Percentiles rank a stretch among this genome's conserved stretches.
phyloP scores from a whole-genome alignment of 1,140 invertebrate species.

The Drosophila gunungcola region DNA sequence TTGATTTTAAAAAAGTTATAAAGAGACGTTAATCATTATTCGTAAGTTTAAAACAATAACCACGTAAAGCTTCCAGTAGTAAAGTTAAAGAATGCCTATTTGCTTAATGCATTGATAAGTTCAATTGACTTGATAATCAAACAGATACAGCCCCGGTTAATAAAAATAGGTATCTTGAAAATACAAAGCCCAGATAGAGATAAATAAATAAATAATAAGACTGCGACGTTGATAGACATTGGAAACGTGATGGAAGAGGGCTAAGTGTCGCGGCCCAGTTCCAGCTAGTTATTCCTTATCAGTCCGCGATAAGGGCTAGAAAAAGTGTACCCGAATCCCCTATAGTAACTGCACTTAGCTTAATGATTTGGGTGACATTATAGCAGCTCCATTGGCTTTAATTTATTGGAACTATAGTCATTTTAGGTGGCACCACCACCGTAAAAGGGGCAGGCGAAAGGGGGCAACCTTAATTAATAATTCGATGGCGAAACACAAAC shows the following conservation, averaged over 20 bases:
- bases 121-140: slow-evolving; percentile 2
- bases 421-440: neutral
- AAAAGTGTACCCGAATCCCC: slow-evolving; percentile 7
- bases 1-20: too few relatives aligned
- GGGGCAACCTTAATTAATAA: slow-evolving; percentile 54
- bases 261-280: slow-evolving; percentile 38
- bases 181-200: slow-evolving; percentile 25
- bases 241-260: slow-evolving; percentile 51
- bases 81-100: neutral
- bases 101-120: neutral
- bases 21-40: too few relatives aligned
- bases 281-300: slow-evolving; percentile 50
- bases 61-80: neutral
- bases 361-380: slow-evolving; percentile 6
- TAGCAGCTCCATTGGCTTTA: slow-evolving; percentile 5
- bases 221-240: slow-evolving; percentile 33
- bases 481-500: slow-evolving; percentile 25
- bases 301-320: slow-evolving; percentile 46
- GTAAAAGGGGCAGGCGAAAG: slow-evolving; percentile 11
- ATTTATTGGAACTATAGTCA: slow-evolving; percentile 13
- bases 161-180: slow-evolving; percentile 21
- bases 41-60: too few relatives aligned
- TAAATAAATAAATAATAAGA: slow-evolving; percentile 14
- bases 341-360: slow-evolving; percentile 11
- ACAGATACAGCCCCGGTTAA: slow-evolving; percentile 2